A percentile compares a stretch with the other conserved stretches of the same genome.
These are phyloP conservation scores for Eilema griseolum DNA, from an alignment of 2,888 invertebrate genomes.

Conservation along the genomic window DNA sequence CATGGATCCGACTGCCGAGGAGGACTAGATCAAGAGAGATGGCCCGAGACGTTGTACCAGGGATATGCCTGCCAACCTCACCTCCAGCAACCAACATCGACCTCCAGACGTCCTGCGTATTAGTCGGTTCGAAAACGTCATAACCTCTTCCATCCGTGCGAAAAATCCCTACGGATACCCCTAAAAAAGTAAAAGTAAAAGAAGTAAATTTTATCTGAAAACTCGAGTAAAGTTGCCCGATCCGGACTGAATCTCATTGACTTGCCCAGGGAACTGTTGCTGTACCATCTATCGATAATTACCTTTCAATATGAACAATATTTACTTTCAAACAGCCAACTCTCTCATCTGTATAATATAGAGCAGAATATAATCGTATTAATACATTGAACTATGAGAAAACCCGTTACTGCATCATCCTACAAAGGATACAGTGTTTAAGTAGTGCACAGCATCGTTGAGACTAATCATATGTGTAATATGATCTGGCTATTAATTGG, in stretches of 20 bases:
- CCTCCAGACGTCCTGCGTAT: too few species aligned
- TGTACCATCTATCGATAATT: background rate
- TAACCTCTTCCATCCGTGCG: too few species aligned
- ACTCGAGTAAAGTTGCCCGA: background rate
- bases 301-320: background rate
- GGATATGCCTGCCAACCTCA: too few species aligned
- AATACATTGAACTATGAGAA: conserved; percentile 4
- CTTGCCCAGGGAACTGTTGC: too few species aligned
- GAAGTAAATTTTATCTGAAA: background rate
- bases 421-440: background rate
- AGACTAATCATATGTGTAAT: conserved; percentile 23
- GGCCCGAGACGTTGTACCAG: too few species aligned
- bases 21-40: too few species aligned
- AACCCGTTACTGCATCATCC: background rate
- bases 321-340: background rate
- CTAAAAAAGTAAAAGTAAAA: too few species aligned
- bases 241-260: too few species aligned
- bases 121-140: too few species aligned
- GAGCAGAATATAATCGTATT: conserved; percentile 4
- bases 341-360: background rate
- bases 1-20: too few species aligned
- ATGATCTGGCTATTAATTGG: conserved; percentile 67
- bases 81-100: too few species aligned
- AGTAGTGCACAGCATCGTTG: background rate
- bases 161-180: too few species aligned